These are phyloP conservation scores for Dendropsophus ebraccatus DNA, from an alignment of 2,113 vertebrate genomes.

Conservation along the genomic window DNA sequence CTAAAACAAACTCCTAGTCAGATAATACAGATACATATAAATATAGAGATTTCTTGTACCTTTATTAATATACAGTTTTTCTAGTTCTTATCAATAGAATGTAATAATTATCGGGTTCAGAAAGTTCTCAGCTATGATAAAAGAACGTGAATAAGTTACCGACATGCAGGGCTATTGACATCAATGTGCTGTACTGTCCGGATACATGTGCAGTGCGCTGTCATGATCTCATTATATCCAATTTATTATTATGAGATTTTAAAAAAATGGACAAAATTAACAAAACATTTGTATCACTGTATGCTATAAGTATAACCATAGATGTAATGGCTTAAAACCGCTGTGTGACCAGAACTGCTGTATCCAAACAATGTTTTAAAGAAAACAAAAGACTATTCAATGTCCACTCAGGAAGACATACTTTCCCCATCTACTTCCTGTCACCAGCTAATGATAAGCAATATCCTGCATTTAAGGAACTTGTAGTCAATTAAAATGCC, in stretches of 20 bases:
- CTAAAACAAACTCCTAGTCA: too few species aligned
- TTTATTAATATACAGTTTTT: not conserved
- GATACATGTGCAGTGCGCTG: not conserved
- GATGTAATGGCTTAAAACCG: not conserved
- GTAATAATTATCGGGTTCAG: not conserved
- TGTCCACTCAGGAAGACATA: conserved; percentile 66
- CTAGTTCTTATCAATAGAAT: not conserved
- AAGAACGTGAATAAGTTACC: not conserved
- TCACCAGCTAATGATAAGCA: conserved; percentile 72
- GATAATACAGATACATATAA: too few species aligned
- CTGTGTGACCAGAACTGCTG: not conserved
- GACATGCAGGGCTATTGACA: not conserved
- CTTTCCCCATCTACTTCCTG: conserved; percentile 74
- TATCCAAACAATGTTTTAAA: not conserved
- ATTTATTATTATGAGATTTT: not conserved
- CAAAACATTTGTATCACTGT: not conserved
- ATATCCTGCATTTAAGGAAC: conserved; percentile 72
- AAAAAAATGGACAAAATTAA: not conserved
- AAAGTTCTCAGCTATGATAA: not conserved
- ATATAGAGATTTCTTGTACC: too few species aligned
- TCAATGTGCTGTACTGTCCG: not conserved
- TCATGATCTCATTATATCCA: not conserved
- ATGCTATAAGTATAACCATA: not conserved
- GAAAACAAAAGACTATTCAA: conserved; percentile 19
- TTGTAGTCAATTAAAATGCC: conserved; percentile 62